phyloP scores from a whole-genome alignment of 2,113 vertebrate species.

The Trematocara macrostoma region DNA sequence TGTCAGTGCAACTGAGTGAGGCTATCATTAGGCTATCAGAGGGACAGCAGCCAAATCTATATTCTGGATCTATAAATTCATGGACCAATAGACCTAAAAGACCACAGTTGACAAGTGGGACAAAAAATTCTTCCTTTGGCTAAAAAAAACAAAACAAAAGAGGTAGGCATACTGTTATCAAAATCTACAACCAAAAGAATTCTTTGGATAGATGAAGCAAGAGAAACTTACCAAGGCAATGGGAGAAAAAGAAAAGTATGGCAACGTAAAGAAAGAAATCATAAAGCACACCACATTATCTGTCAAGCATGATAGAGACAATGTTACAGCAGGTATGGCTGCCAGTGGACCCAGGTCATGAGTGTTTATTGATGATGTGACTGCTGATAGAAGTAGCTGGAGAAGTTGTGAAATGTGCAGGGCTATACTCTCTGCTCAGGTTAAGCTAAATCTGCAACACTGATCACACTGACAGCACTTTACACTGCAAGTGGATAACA shows the following conservation, averaged over 20 bases:
- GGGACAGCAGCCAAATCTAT: not conserved
- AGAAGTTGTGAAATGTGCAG: not conserved
- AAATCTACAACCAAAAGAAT: not conserved
- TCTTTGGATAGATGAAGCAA: not conserved
- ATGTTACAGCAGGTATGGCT: not conserved
- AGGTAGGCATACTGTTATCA: not conserved
- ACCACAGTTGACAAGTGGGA: not conserved
- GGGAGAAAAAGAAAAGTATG: not conserved
- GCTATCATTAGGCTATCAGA: not conserved
- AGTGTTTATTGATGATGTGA: not conserved
- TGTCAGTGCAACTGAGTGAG: not conserved
- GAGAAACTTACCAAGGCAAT: not conserved
- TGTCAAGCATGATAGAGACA: not conserved
- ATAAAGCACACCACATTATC: not conserved
- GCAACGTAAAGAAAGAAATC: accelerated
- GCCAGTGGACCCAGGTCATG: not conserved
- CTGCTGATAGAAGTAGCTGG: not conserved
- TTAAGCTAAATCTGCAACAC: not conserved
- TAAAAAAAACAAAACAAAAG: not conserved
- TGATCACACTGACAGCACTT: not conserved
- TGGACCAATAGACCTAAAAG: not conserved
- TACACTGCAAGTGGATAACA: not conserved
- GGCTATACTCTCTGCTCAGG: not conserved
- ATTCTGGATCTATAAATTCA: not conserved
- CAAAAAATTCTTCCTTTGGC: not conserved